These are phyloP conservation scores for Anomalospiza imberbis DNA, from an alignment of 2,797 vertebrate genomes.

Conservation along the genomic window DNA sequence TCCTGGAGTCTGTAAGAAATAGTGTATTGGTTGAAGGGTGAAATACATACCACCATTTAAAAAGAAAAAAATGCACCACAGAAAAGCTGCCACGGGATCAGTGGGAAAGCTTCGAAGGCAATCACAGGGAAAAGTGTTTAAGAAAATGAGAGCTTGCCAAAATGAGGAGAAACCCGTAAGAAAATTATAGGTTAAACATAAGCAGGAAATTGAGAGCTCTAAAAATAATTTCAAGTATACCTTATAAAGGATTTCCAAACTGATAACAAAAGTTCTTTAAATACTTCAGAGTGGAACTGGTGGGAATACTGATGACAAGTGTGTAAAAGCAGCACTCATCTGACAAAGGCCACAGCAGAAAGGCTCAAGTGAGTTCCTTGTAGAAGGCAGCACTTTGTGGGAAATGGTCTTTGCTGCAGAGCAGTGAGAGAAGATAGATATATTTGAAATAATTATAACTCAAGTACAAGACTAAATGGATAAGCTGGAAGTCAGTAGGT, in stretches of 20 bases:
- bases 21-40: neutral
- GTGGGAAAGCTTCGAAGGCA: neutral
- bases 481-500: neutral
- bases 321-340: neutral
- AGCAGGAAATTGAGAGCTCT: neutral
- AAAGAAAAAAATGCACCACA: neutral
- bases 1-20: neutral
- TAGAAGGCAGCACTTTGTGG: neutral
- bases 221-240: conserved; percentile 23
- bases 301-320: neutral
- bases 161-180: neutral
- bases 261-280: neutral
- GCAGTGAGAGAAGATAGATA: neutral
- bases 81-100: neutral
- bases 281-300: neutral
- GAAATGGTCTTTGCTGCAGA: neutral
- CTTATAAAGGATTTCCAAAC: neutral
- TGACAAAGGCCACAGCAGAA: neutral
- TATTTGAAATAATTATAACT: neutral
- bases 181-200: neutral
- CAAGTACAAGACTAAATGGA: neutral
- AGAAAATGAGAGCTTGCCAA: neutral
- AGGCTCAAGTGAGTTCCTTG: neutral
- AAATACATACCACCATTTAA: neutral
- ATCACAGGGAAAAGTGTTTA: neutral